Conservation (phyloP, 2,797 vertebrate species). For the Sylvia borin region DNA sequence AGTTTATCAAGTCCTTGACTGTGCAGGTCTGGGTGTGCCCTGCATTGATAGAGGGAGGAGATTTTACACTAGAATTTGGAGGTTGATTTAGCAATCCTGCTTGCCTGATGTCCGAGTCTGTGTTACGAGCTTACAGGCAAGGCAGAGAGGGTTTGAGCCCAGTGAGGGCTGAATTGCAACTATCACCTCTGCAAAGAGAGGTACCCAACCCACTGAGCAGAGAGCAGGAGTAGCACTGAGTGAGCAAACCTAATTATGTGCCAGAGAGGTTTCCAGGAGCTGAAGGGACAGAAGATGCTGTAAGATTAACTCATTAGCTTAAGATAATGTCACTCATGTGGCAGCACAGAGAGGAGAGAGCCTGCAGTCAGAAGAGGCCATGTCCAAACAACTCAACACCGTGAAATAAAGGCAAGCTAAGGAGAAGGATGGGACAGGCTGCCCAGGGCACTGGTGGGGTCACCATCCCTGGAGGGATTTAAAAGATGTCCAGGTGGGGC, state of each 20-base stretch:
- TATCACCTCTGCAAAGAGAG: neutral
- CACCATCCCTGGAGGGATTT: neutral
- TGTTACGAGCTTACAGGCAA: neutral
- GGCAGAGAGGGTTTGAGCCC: neutral
- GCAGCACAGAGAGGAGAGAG: neutral
- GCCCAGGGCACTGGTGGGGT: neutral
- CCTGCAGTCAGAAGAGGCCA: neutral
- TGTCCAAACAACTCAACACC: neutral
- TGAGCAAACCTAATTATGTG: neutral
- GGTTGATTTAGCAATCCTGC: neutral
- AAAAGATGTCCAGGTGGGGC: neutral
- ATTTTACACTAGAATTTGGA: neutral
- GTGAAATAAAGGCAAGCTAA: neutral
- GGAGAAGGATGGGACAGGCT: neutral
- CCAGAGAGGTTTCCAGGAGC: neutral
- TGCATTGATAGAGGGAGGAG: neutral
- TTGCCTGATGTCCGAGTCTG: neutral
- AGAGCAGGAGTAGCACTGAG: fast-evolving
- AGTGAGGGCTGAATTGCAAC: neutral
- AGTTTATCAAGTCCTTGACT: neutral
- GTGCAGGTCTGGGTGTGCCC: neutral
- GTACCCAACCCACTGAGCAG: neutral
- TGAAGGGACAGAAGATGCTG: neutral
- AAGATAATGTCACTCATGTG: neutral
- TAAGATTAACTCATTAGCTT: neutral